phyloP scores from a whole-genome alignment of 2,888 invertebrate genomes.

The Drosophila mulleri region DNA sequence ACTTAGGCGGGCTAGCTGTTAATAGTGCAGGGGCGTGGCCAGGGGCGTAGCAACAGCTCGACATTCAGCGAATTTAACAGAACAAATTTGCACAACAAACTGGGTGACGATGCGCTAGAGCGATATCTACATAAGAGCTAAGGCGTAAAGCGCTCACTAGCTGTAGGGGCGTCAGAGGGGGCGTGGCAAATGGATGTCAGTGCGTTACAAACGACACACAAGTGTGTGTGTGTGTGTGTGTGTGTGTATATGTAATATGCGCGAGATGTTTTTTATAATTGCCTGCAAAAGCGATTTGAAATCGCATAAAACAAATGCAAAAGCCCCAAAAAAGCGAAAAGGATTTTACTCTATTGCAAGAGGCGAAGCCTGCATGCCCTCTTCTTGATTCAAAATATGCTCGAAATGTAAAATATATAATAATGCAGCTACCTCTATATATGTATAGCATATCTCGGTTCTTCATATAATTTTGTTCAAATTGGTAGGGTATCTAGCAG shows the following conservation, averaged over 20 bases:
- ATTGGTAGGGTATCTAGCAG: neutral
- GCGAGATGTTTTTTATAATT: slow-evolving; percentile 51
- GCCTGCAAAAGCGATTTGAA: slow-evolving; percentile 27
- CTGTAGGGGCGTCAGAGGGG: neutral
- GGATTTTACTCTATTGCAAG: neutral
- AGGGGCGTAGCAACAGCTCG: slow-evolving; percentile 4
- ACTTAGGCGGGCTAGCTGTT: slow-evolving; percentile 33
- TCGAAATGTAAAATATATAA: neutral
- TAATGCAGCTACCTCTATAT: no score
- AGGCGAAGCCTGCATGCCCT: neutral
- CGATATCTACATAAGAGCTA: slow-evolving; percentile 28
- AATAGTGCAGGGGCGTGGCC: slow-evolving; percentile 1
- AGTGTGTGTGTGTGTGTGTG: slow-evolving; percentile 11
- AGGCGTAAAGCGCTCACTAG: neutral
- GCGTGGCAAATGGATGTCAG: slow-evolving; percentile 28
- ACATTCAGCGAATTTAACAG: slow-evolving; percentile 54
- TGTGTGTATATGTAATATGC: neutral
- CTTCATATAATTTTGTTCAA: neutral
- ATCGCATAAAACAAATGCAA: slow-evolving; percentile 7
- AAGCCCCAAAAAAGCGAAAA: neutral
- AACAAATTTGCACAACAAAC: slow-evolving; percentile 59
- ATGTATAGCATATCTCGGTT: no score
- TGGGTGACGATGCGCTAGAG: slow-evolving; percentile 44
- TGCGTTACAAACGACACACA: slow-evolving; percentile 49
- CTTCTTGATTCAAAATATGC: neutral